Percentiles rank a stretch among this genome's conserved stretches.
These are phyloP conservation scores for Poecilobothrus nobilitatus DNA, from an alignment of 2,888 invertebrate species.

Conservation along the genomic window DNA sequence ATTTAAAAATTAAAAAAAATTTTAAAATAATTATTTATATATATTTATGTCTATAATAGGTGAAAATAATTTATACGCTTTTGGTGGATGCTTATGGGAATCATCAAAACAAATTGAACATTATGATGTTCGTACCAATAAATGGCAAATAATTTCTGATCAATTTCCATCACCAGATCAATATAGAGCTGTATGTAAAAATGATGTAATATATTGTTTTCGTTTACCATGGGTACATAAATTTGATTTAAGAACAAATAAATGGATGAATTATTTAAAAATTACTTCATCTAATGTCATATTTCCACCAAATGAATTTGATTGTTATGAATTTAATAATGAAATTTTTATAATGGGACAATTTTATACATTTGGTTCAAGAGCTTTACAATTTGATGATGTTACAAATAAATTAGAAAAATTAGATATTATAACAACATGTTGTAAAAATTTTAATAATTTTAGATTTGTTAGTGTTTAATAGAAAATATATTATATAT, in stretches of 20 bases:
- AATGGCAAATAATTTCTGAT: not conserved
- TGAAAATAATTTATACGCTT: not conserved
- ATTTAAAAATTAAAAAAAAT: too few species aligned
- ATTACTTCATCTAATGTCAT: not conserved
- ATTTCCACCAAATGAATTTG: slow-evolving; percentile 3
- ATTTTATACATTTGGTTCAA: not conserved
- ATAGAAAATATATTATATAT: too few species aligned
- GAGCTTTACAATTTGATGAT: not conserved
- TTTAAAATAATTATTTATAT: not conserved
- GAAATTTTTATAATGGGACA: not conserved
- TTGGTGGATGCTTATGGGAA: not conserved
- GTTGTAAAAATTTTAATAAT: not conserved
- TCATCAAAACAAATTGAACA: not conserved
- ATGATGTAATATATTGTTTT: not conserved
- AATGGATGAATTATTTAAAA: not conserved
- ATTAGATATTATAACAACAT: not conserved
- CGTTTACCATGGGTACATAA: not conserved
- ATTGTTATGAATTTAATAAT: not conserved
- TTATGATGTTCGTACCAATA: not conserved
- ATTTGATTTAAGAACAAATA: not conserved
- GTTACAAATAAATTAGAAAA: not conserved
- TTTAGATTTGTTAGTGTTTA: not conserved
- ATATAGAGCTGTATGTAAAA: not conserved
- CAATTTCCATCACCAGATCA: not conserved
- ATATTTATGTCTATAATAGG: not conserved